Evolutionary conservation across 2,888 invertebrate species (phyloP), one percentile per base, ranked within the genome.

Genomic region (Actias luna): DNA sequence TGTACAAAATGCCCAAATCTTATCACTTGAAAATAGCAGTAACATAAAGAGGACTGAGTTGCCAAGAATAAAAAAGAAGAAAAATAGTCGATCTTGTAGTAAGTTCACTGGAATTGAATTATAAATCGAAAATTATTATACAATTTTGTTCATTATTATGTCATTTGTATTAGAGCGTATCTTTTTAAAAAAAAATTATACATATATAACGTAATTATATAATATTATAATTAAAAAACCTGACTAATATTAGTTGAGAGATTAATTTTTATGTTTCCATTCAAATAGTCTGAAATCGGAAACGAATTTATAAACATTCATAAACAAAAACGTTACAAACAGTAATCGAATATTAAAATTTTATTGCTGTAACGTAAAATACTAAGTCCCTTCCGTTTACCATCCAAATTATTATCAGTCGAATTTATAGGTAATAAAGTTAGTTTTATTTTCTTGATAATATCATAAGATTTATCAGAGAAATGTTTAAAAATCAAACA

Each of bases 331-430:
- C 33, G 33, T 33, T 16, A n/a, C n/a, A 10, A 29, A 35, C 27
- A 2, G 36, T 55, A 55, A 27, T 29, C 29, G 55, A 55, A 55
- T 29, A 55, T 55, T 29, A 55, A 55, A 55, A 29, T 29, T 29
- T 55, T 55, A 55, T 55, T 55, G 16, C 55, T 29, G 0, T 16
- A 55, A 55, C 55, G n/a, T 55, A 55, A 55, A 55, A 55, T 29
- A 55, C 27, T 29, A 55, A 29, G 29, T 55, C n/a, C n/a, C n/a
- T 29, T 55, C 55, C 55, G 55, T 55, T 55, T 29, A n/a, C 55
- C 18, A 29, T 29, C n/a, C 16, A 55, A 36, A 55, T 55, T 55
- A 55, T 55, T 55, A 55, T 55, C 55, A 55, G 18, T 29, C 55
- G 27, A 55, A 29, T 55, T 55, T 55, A 55, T 29, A 29, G 55